Evolutionary conservation across 2,113 vertebrate genomes (phyloP).

Genomic region (Nycticebus coucang): DNA sequence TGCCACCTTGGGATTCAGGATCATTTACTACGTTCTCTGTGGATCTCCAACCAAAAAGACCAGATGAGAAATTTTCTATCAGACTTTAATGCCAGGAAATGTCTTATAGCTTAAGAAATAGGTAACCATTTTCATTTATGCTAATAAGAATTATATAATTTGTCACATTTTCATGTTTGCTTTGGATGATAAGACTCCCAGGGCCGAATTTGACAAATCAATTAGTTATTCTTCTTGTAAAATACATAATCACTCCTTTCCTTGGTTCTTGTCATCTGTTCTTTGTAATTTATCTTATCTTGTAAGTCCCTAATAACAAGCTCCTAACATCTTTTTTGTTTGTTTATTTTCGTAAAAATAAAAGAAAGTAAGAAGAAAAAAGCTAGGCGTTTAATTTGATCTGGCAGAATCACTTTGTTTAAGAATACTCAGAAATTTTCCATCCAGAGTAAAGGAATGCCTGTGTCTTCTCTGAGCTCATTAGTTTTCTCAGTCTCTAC

Average conservation of each 20-base stretch:
- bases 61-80: background rate
- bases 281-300: background rate
- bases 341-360: background rate
- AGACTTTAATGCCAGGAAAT: background rate
- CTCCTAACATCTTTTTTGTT: background rate
- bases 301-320: background rate
- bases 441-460: background rate
- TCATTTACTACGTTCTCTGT: background rate
- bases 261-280: background rate
- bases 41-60: background rate
- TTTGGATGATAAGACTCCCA: background rate
- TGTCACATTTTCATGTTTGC: conserved; percentile 38
- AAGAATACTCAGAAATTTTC: background rate
- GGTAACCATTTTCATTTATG: background rate
- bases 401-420: background rate
- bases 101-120: background rate
- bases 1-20: background rate
- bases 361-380: background rate
- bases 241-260: background rate
- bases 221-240: background rate
- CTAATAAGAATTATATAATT: background rate
- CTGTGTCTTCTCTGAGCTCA: background rate
- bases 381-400: background rate
- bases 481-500: background rate
- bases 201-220: background rate